Base-by-base conservation (phyloP, 2,888 invertebrate species). In the Ethmia dodecea region DNA sequence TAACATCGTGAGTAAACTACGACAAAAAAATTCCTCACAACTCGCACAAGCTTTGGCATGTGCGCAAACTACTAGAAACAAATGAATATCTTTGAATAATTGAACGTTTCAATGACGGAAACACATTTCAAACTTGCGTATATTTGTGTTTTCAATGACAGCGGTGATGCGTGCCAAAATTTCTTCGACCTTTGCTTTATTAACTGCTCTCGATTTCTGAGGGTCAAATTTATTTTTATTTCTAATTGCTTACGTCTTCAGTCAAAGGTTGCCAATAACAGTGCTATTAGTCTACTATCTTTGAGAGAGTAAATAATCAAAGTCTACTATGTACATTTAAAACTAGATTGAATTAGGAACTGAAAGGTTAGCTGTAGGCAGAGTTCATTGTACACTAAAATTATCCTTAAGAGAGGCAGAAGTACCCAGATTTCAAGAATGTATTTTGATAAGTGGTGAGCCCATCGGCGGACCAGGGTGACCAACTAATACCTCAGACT, bases 191-290 rank as follows among this genome's bases (percentile, higher is more conserved):
- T 81, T 69, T 70, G 60, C 61, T 67, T 63, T 65, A 68, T 57
- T 61, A 58, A 64, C 63, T 70, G 76, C 70, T 74, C 76, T 59
- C 69, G 60, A 68, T 77, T 67, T 70, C 71, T 76, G 74, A 74
- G 69, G 76, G 77, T 72, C 81, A 73, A 66, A 59, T 68, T 78
- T 77, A 78, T 77, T 80, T 68, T 69, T 67, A 64, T 5, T 13
- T 32, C 14, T 14, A 28, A 14, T 22, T 4, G 22, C n/a, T 22
- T 22, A n/a, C n/a, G n/a, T n/a, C n/a, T n/a, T n/a, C n/a, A n/a
- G n/a, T n/a, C n/a, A n/a, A n/a, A n/a, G n/a, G n/a, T n/a, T n/a
- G n/a, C n/a, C n/a, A n/a, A n/a, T n/a, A n/a, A n/a, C n/a, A n/a
- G n/a, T n/a, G n/a, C n/a, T n/a, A n/a, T n/a, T n/a, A n/a, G n/a